These are phyloP conservation scores for Danionella cerebrum DNA, from an alignment of 2,113 vertebrate genomes.

Conservation along the genomic window DNA sequence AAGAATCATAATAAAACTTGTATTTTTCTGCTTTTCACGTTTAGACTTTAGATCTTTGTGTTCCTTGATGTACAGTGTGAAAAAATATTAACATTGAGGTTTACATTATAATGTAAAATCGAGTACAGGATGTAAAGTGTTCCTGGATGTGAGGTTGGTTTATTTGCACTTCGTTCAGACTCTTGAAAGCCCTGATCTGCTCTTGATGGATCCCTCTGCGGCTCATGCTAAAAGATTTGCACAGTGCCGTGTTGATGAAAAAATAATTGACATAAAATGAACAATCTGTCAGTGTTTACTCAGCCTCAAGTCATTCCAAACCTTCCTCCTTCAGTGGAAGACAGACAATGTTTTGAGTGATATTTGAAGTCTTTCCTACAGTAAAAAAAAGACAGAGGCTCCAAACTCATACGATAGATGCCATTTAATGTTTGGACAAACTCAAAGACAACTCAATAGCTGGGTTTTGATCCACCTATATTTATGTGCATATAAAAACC, in stretches of 20 bases:
- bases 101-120: slow-evolving; percentile 40
- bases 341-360: neutral
- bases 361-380: neutral
- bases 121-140: slow-evolving; percentile 45
- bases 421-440: no score
- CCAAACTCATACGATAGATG: neutral
- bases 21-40: neutral
- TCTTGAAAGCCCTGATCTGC: slow-evolving; percentile 36
- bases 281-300: neutral
- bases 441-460: no score
- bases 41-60: neutral
- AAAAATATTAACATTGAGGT: neutral
- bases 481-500: no score
- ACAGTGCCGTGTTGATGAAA: neutral
- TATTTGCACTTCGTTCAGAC: no score
- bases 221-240: neutral
- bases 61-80: slow-evolving; percentile 2
- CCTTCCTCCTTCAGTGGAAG: neutral
- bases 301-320: neutral
- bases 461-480: no score
- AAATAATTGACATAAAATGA: neutral
- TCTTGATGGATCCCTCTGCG: neutral
- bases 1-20: neutral
- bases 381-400: neutral
- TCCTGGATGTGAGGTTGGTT: slow-evolving; percentile 57